These are phyloP conservation scores for Psylliodes chrysocephalus DNA, from an alignment of 2,888 invertebrate species.

Conservation along the genomic window DNA sequence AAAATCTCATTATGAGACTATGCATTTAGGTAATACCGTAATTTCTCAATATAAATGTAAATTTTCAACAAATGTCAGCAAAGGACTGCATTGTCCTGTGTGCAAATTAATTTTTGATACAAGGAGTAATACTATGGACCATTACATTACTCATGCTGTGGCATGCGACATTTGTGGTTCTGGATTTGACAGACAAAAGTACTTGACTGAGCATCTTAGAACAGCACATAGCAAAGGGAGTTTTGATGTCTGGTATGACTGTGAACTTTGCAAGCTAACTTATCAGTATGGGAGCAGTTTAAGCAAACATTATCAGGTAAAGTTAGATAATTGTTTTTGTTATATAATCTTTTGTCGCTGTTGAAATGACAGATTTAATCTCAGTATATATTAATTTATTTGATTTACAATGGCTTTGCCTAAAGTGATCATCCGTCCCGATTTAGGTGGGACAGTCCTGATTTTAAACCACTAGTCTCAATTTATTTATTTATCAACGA, in stretches of 20 bases:
- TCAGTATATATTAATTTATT: no score
- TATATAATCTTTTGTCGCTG: no score
- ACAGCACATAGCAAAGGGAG: conserved; percentile 44
- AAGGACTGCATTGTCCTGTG: conserved; percentile 33
- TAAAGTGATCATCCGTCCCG: no score
- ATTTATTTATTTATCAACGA: no score
- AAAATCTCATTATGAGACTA: conserved; percentile 50
- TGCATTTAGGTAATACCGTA: conserved; percentile 42
- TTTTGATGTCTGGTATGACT: conserved; percentile 34
- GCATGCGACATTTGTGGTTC: conserved; percentile 49
- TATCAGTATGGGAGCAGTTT: conserved; percentile 36
- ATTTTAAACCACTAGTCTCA: no score
- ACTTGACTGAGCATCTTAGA: conserved; percentile 47
- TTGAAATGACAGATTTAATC: no score
- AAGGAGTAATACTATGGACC: conserved; percentile 39
- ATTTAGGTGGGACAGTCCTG: no score
- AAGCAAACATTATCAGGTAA: conserved; percentile 42
- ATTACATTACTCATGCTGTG: conserved; percentile 46
- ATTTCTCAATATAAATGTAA: conserved; percentile 47
- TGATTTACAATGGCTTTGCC: no score
- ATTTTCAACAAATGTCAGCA: conserved; percentile 19
- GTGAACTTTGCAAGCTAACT: conserved; percentile 37
- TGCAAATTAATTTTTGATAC: conserved; percentile 36
- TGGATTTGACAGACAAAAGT: conserved; percentile 47
- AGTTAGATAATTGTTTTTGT: no score